Evolutionary conservation across 1,140 invertebrate genomes (phyloP).

Genomic region (Drosophila nasuta): DNA sequence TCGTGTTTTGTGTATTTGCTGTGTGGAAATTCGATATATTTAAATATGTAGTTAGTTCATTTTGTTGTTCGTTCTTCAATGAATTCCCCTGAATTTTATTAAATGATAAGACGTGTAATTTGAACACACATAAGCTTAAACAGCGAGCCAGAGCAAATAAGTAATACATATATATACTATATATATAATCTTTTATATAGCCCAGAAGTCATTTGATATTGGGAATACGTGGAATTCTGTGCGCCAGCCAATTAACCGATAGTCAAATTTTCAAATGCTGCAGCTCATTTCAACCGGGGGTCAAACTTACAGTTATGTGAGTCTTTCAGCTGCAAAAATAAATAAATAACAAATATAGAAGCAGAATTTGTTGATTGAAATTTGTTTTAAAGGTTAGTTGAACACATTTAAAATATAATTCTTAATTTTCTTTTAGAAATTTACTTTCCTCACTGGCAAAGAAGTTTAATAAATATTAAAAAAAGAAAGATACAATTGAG

Average conservation of each 20-base stretch:
- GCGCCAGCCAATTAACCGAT: conserved; percentile 14
- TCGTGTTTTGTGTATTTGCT: conserved; percentile 33
- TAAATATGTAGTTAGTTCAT: conserved; percentile 65
- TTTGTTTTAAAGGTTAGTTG: too few species aligned
- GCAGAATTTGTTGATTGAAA: too few species aligned
- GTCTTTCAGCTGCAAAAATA: too few species aligned
- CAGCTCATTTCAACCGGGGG: conserved; percentile 3
- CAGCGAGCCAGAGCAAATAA: conserved; percentile 45
- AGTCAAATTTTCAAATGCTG: conserved; percentile 18
- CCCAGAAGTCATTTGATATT: conserved; percentile 33
- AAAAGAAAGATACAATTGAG: too few species aligned
- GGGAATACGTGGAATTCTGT: conserved; percentile 32
- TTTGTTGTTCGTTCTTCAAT: conserved; percentile 61
- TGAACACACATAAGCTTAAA: conserved; percentile 70
- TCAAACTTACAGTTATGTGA: conserved; percentile 1
- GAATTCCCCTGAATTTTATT: conserved; percentile 73
- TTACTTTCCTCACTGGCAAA: too few species aligned
- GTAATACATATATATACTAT: conserved; percentile 7
- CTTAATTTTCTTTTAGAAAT: too few species aligned
- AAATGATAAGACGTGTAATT: conserved; percentile 77
- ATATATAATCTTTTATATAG: conserved; percentile 5
- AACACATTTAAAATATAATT: too few species aligned
- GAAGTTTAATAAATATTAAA: too few species aligned
- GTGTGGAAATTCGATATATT: conserved; percentile 72
- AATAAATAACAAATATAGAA: too few species aligned